A percentile compares a stretch with the other conserved stretches of the same genome.
Evolutionary conservation across 2,888 invertebrate species (phyloP).

Genomic region (Eurytoma californica): DNA sequence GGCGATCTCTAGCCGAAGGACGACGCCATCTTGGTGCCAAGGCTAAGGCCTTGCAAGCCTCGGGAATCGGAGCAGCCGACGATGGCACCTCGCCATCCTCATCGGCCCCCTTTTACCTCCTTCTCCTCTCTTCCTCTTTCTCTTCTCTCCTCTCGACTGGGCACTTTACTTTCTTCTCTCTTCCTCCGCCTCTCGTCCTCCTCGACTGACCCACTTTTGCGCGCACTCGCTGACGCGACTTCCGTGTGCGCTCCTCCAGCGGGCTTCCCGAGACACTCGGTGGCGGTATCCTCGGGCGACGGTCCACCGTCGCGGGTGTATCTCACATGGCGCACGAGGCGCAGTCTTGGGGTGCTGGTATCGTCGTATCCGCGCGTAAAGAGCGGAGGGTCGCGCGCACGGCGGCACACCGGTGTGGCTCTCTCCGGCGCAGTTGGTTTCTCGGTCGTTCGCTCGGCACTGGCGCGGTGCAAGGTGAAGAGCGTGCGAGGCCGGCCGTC

Average conservation of each 20-base stretch:
- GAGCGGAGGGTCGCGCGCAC: neutral
- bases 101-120: constrained; percentile 13
- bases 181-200: neutral
- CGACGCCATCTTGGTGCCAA: constrained; percentile 55
- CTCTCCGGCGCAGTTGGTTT: constrained; percentile 58
- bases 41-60: constrained; percentile 37
- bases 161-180: neutral
- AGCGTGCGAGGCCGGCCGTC: constrained; percentile 62
- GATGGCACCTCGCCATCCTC: constrained; percentile 39
- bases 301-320: too few relatives aligned
- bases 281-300: too few relatives aligned
- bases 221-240: constrained; percentile 12
- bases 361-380: neutral
- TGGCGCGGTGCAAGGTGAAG: constrained; percentile 56
- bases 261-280: too few relatives aligned
- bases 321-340: neutral
- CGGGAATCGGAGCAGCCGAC: constrained; percentile 23
- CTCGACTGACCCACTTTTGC: constrained; percentile 53
- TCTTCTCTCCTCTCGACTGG: neutral
- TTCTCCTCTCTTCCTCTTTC: neutral
- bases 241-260: too few relatives aligned
- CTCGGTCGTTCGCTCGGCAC: constrained; percentile 72
- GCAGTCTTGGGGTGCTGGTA: neutral
- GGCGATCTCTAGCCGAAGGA: constrained; percentile 52
- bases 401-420: neutral